Conservation (phyloP, 2,888 invertebrate species). For the Dioctria linearis region DNA sequence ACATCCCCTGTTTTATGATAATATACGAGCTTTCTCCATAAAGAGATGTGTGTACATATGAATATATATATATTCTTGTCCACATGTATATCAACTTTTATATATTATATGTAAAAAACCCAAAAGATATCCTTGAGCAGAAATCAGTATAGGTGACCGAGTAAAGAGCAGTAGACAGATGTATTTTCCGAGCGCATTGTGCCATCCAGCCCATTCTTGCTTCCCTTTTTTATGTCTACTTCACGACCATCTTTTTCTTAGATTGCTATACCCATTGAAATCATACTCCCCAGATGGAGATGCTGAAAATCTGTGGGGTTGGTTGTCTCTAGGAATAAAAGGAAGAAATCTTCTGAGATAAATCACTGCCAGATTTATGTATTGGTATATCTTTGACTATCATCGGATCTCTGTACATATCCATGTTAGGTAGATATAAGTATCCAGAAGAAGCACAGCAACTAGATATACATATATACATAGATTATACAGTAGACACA, state of each 20-base stretch:
- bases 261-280: constrained; percentile 35
- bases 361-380: constrained; percentile 54
- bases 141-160: constrained; percentile 47
- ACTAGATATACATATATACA: neutral
- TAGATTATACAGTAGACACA: too few species aligned
- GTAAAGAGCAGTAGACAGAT: constrained; percentile 50
- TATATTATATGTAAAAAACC: constrained; percentile 40
- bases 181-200: constrained; percentile 29
- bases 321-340: constrained; percentile 40
- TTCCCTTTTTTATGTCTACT: constrained; percentile 46
- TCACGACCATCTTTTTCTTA: constrained; percentile 45
- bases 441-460: neutral
- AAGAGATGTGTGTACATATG: constrained; percentile 25
- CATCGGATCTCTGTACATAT: constrained; percentile 37
- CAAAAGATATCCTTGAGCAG: constrained; percentile 23
- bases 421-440: constrained; percentile 23
- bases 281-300: neutral
- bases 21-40: constrained; percentile 53
- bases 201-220: constrained; percentile 15
- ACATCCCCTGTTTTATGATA: constrained; percentile 67
- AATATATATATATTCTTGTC: neutral
- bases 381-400: constrained; percentile 45
- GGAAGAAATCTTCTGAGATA: constrained; percentile 53
- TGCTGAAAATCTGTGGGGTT: constrained; percentile 8
- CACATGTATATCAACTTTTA: too few species aligned